Evolutionary conservation across 92 coral and sea anemone genomes (phyloP), one percentile per base, ranked within the genome.

Genomic region (Virgularia gustaviana): DNA sequence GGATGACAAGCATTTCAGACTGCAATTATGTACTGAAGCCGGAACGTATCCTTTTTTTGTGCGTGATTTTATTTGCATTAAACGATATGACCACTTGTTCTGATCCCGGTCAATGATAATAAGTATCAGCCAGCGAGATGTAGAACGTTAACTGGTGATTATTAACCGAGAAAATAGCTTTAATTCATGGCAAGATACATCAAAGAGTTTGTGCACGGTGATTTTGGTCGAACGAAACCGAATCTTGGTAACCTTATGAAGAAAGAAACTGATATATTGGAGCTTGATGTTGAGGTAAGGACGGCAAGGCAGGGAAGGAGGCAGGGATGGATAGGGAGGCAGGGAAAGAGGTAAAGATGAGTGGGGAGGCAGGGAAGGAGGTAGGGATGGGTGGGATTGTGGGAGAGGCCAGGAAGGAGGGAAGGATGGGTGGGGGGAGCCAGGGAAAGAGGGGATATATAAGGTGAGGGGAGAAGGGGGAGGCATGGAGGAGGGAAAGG

Each of bases 121-220:
- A n/a, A n/a, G n/a, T n/a, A n/a, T n/a, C n/a, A n/a, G n/a, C n/a
- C n/a, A n/a, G n/a, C n/a, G n/a, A n/a, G n/a, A n/a, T n/a, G n/a
- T 11, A 43, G 12, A 11, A n/a, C 11, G 49, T n/a, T n/a, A 43
- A 11, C 11, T 43, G 20, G 0, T 6, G 20, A 1, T 6, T 7
- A 34, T 32, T 45, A 12, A 42, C 54, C 82, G 75, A 67, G 70
- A 52, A 82, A 70, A 51, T 11, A 20, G 27, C 76, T 15, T 2
- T 12, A 29, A 27, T 49, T n/a, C 18, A n/a, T n/a, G n/a, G n/a
- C n/a, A n/a, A 94, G 99, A 35, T 94, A 94, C 70, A 75, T 94
- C n/a, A 94, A 94, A 47, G 99, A 94, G 85, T 94, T 94, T 72
- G 99, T 87, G 18, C 99, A 94, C 76, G 95, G 99, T 32, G 99